Conservation (phyloP, 2,888 invertebrate genomes). For the Heliconius hortense region DNA sequence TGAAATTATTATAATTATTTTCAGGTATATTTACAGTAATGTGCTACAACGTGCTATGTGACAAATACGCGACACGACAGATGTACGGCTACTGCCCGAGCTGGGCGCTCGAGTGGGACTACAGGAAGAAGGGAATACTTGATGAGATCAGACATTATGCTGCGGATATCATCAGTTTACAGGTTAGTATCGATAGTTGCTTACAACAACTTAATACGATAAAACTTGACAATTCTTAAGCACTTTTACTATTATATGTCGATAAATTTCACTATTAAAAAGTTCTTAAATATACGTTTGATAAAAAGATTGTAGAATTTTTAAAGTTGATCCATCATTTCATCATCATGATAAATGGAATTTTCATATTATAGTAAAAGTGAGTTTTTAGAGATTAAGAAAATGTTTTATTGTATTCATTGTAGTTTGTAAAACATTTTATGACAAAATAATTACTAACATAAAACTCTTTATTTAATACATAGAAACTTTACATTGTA, state of each 20-base stretch:
- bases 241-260: not conserved
- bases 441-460: not conserved
- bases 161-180: constrained; percentile 97
- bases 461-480: not conserved
- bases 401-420: not conserved
- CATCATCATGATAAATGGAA: not conserved
- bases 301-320: not conserved
- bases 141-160: constrained; percentile 98
- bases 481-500: not conserved
- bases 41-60: constrained; percentile 99
- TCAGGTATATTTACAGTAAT: constrained; percentile 98
- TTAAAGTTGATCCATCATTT: not conserved
- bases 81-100: constrained; percentile 99
- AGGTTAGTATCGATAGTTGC: constrained; percentile 52
- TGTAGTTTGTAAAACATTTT: not conserved
- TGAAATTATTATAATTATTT: not conserved
- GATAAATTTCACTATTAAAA: not conserved
- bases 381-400: no score
- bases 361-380: no score
- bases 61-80: constrained; percentile 98
- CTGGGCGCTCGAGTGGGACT: constrained; percentile 99
- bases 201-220: not conserved
- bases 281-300: not conserved
- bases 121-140: constrained; percentile 97
- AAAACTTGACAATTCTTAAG: not conserved